phyloP scores from a whole-genome alignment of 1,140 invertebrate species.

The Mycetomoellerius zeteki region DNA sequence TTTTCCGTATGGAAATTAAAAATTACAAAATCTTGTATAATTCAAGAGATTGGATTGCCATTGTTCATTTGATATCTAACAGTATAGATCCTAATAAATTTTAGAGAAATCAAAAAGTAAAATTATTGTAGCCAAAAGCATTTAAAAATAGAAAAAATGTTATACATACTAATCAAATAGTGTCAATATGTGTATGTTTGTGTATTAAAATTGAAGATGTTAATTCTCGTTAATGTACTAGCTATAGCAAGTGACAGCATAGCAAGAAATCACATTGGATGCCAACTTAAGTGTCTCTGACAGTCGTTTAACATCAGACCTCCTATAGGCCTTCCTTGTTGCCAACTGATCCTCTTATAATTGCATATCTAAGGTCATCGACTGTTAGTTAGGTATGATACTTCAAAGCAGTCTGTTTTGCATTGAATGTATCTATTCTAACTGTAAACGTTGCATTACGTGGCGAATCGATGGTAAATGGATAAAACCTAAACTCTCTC shows the following conservation, averaged over 20 bases:
- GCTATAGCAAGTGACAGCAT: background rate
- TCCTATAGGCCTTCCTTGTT: background rate
- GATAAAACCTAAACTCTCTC: slow-evolving; percentile 7
- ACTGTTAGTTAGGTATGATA: slow-evolving; percentile 37
- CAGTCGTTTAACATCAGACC: background rate
- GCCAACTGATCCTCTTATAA: slow-evolving; percentile 42
- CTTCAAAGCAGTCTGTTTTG: slow-evolving; percentile 21
- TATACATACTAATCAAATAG: background rate
- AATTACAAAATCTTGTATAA: too few relatives aligned
- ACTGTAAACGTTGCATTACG: slow-evolving; percentile 55
- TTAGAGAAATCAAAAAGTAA: background rate
- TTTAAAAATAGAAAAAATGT: background rate
- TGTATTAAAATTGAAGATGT: background rate
- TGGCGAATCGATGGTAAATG: slow-evolving; percentile 9
- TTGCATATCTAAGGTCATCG: slow-evolving; percentile 52
- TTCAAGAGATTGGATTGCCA: too few relatives aligned
- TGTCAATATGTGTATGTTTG: background rate
- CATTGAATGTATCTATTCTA: slow-evolving; percentile 36
- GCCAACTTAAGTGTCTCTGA: background rate
- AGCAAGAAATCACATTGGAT: background rate
- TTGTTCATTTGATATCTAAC: too few relatives aligned
- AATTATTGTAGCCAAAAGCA: background rate
- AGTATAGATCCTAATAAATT: background rate
- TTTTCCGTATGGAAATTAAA: too few relatives aligned
- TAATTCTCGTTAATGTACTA: slow-evolving; percentile 23